Conservation (phyloP, 2,888 invertebrate species). For the Scaptomyza parva region DNA sequence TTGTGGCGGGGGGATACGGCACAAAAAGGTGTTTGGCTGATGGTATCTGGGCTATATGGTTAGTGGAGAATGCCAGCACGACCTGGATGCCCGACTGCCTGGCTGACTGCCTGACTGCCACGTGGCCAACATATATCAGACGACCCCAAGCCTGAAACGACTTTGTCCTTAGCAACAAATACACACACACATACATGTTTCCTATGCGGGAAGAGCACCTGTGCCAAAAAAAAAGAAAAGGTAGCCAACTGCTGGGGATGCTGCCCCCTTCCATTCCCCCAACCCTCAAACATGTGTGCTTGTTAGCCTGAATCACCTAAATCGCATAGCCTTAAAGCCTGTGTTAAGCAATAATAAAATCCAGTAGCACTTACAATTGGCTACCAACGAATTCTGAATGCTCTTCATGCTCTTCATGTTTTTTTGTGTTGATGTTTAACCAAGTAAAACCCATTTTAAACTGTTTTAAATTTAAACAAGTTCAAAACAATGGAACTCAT, state of each 20-base stretch:
- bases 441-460: not conserved
- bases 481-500: not conserved
- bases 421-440: not conserved
- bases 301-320: slow-evolving; percentile 4
- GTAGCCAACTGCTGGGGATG: slow-evolving; percentile 26
- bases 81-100: slow-evolving; percentile 14
- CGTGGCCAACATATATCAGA: slow-evolving; percentile 73
- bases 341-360: slow-evolving; percentile 52
- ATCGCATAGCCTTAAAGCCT: slow-evolving; percentile 50
- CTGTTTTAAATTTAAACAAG: not conserved
- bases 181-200: slow-evolving; percentile 37
- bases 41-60: slow-evolving; percentile 16
- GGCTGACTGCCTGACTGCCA: slow-evolving; percentile 41
- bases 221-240: slow-evolving; percentile 53
- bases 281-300: slow-evolving; percentile 13
- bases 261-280: slow-evolving; percentile 24
- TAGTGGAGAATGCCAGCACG: slow-evolving; percentile 30
- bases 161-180: slow-evolving; percentile 59
- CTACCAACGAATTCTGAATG: slow-evolving; percentile 12
- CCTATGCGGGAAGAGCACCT: slow-evolving; percentile 66
- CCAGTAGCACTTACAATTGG: slow-evolving; percentile 13
- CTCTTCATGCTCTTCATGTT: slow-evolving; percentile 14
- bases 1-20: slow-evolving; percentile 13
- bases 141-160: slow-evolving; percentile 70
- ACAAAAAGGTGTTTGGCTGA: slow-evolving; percentile 9